Evolutionary conservation across 2,113 vertebrate genomes (phyloP).

Genomic region (Nicator chloris): DNA sequence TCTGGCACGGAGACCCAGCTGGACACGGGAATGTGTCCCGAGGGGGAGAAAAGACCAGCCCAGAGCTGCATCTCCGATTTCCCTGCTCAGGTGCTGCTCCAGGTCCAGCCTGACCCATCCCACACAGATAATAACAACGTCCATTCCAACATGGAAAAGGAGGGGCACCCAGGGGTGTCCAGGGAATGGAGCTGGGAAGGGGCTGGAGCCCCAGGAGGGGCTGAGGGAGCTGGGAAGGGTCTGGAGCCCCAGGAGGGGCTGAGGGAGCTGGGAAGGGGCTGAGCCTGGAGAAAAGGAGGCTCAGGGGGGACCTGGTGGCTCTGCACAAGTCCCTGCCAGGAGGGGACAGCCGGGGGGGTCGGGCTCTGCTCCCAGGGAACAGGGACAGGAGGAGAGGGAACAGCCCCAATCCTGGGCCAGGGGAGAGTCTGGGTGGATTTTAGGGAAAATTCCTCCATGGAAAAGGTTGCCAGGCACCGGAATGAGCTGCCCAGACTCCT

Average conservation of each 20-base stretch:
- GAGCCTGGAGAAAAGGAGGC: background rate
- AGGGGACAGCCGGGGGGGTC: background rate
- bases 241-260: background rate
- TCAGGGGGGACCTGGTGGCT: background rate
- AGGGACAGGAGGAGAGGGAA: background rate
- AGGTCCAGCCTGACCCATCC: background rate
- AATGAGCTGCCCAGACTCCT: background rate
- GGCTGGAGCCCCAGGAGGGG: background rate
- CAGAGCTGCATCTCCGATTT: background rate
- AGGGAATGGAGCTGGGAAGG: background rate
- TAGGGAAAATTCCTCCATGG: background rate
- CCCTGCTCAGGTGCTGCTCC: background rate
- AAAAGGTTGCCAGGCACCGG: background rate
- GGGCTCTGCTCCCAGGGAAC: background rate
- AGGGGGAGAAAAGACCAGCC: background rate
- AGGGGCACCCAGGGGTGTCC: background rate
- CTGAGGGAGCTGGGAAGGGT: background rate
- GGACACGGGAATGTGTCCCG: accelerated
- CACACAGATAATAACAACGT: accelerated
- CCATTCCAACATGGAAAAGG: background rate
- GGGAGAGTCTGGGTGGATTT: background rate
- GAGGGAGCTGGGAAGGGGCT: background rate
- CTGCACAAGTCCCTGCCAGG: background rate
- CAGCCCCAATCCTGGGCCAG: background rate
- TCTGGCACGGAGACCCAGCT: background rate